Evolutionary conservation across 1,140 invertebrate genomes (phyloP).

Genomic region (Neodiprion fabricii): DNA sequence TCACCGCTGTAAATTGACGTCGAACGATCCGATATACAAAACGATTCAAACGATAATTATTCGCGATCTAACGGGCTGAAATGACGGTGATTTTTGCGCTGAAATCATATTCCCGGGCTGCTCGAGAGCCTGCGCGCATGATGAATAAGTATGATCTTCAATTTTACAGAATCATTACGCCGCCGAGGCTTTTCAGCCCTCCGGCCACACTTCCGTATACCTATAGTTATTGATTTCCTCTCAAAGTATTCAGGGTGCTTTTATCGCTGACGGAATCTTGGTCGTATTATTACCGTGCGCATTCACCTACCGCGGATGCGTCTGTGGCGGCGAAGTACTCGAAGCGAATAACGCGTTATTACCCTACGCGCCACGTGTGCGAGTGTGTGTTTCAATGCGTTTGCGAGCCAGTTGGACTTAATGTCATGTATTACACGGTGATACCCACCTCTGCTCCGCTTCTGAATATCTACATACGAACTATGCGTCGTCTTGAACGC

Average conservation of each 20-base stretch:
- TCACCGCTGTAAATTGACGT: too few relatives aligned
- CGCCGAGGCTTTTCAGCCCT: not conserved
- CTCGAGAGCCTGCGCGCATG: too few relatives aligned
- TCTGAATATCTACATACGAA: conserved; percentile 27
- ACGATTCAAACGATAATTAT: not conserved
- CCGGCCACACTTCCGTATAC: not conserved
- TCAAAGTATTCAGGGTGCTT: not conserved
- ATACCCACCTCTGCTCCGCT: conserved; percentile 35
- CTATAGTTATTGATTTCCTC: not conserved
- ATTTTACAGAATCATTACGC: not conserved
- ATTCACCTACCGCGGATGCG: not conserved
- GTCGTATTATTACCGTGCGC: not conserved
- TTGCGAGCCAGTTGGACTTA: conserved; percentile 28
- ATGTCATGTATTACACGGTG: conserved; percentile 45
- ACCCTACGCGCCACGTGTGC: conserved; percentile 27
- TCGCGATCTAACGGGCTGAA: not conserved
- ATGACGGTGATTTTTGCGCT: not conserved
- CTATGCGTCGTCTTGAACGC: too few relatives aligned
- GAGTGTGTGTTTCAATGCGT: too few relatives aligned
- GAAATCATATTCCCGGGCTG: not conserved
- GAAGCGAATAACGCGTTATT: conserved; percentile 28
- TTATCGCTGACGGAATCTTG: not conserved
- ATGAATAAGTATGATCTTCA: not conserved
- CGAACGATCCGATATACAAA: not conserved
- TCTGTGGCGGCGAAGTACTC: conserved; percentile 1